phyloP scores from a whole-genome alignment of 2,113 vertebrate species.

The Picathartes gymnocephalus region DNA sequence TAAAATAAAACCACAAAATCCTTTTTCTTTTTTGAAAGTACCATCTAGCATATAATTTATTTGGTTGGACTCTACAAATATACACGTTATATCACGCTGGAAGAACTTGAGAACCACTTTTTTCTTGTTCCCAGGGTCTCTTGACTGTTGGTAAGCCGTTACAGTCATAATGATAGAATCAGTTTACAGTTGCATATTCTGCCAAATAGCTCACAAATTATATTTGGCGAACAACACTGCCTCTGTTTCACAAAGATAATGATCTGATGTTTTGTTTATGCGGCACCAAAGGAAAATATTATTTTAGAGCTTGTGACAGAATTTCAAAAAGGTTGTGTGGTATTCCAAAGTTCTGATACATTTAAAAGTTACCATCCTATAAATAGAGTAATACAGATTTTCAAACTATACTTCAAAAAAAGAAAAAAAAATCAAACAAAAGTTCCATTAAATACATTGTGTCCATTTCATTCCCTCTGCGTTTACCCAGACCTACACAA shows the following conservation, averaged over 20 bases:
- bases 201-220: slow-evolving; percentile 54
- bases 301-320: slow-evolving; percentile 16
- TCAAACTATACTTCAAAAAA: not conserved
- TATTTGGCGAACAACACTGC: slow-evolving; percentile 15
- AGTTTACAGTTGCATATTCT: slow-evolving; percentile 7
- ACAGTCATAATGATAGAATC: slow-evolving; percentile 41
- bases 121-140: slow-evolving; percentile 51
- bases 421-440: not conserved
- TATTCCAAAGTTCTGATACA: not conserved
- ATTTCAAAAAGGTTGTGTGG: not conserved
- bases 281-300: slow-evolving; percentile 40
- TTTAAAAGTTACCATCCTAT: not conserved
- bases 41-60: slow-evolving; percentile 53
- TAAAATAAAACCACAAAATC: slow-evolving; percentile 16
- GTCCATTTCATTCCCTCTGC: not conserved
- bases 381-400: not conserved
- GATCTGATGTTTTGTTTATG: slow-evolving; percentile 17
- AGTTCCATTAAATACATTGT: not conserved
- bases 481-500: not conserved
- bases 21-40: slow-evolving; percentile 2
- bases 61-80: slow-evolving; percentile 23
- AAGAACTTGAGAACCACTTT: slow-evolving; percentile 51
- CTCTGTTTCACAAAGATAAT: slow-evolving; percentile 36
- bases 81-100: slow-evolving; percentile 14
- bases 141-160: slow-evolving; percentile 19